Evolutionary conservation across 2,888 invertebrate genomes (phyloP), one percentile per base, ranked within the genome.

Genomic region (Caenorhabditis sp.): DNA sequence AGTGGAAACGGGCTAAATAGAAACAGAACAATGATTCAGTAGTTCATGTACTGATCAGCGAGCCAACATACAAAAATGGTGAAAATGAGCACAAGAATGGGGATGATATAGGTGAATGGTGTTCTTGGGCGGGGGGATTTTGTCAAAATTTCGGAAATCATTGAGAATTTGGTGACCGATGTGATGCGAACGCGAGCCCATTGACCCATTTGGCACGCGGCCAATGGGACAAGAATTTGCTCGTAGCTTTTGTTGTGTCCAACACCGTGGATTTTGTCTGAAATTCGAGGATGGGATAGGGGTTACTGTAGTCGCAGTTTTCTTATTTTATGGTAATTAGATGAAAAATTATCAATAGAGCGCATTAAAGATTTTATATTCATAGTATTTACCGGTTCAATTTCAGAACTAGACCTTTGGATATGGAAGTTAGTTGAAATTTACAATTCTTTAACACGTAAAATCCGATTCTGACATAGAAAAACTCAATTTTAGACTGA

Each of bases 211-310:
- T 68, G 56, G 49, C 67, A 74, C n/a, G 57, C n/a, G 10, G 64
- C 61, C 26, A 69, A 49, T 14, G 84, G 79, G 1, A 87, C 80
- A 12, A 85, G 78, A 26, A 91, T 91, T 90, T 95, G 97, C 87
- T 97, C 95, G 87, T 99, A 97, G 87, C 90, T 93, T 88, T 95
- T 93, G 89, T 97, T 97, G 89, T 99, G 97, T 0, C 93, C 96
- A 10, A 97, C 97, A 87, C 91, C 95, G 89, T 94, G 93, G 68
- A 92, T 91, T 80, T 92, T 93, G 88, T 97, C 97, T 88, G 70
- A n/a, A 72, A 76, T n/a, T n/a, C n/a, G n/a, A n/a, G n/a, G n/a
- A 31, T 10, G 31, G 31, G 31, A 31, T 7, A 31, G 23, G 31
- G 38, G 31, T 31, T 31, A 31, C 21, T 52, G 21, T 52, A 23